Evolutionary conservation across 2,797 vertebrate species (phyloP).

Genomic region (Bovichtus variegatus): DNA sequence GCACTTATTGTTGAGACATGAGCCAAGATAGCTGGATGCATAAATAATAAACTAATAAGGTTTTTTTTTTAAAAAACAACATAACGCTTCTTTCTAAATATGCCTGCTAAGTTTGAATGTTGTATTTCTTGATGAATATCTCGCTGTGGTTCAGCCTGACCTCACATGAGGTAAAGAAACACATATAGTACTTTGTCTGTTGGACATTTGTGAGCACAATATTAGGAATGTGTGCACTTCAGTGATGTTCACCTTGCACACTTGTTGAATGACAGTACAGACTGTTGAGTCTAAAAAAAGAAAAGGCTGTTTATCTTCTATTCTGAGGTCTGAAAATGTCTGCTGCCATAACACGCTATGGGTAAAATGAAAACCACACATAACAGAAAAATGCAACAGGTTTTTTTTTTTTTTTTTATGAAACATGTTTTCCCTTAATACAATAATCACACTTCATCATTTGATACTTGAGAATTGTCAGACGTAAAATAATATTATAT

Average conservation of each 20-base stretch:
- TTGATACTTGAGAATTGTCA: neutral
- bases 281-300: neutral
- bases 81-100: neutral
- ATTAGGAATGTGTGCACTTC: neutral
- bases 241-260: neutral
- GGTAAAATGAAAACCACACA: slow-evolving; percentile 20
- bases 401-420: no score
- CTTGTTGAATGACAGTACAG: neutral
- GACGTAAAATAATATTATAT: neutral
- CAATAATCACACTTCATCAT: neutral
- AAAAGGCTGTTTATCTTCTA: neutral
- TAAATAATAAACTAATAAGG: neutral
- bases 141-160: neutral
- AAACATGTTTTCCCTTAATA: neutral
- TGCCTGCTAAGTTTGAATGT: neutral
- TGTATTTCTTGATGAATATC: neutral
- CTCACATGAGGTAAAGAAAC: neutral
- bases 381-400: neutral
- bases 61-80: neutral
- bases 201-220: neutral
- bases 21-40: neutral
- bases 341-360: neutral
- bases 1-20: neutral
- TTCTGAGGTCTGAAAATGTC: neutral
- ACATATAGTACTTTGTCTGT: neutral